Base-by-base conservation (phyloP, 2,888 invertebrate genomes). In the Heteropelma amictum region DNA sequence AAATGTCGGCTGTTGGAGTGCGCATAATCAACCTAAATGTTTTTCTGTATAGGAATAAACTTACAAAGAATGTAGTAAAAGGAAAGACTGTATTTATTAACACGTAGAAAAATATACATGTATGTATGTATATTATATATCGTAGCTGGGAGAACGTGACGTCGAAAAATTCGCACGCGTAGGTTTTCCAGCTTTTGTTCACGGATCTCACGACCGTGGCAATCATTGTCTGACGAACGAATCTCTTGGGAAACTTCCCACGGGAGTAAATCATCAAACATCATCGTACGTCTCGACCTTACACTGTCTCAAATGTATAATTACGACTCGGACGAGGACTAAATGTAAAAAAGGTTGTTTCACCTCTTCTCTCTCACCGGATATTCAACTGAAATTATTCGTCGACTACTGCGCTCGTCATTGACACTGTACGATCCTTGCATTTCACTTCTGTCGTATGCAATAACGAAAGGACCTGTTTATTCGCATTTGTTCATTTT, bases 161-260 rank as follows among this genome's bases (percentile, higher is more conserved):
- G 40, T 10, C 28, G 2, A 21, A 14, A 23, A 49, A 38, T 64
- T 64, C 51, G 65, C 58, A 58, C 45, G 58, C 21, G 23, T 19
- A 53, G n/a, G 23, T 67, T 42, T 33, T 45, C 28, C 19, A 42
- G 45, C 54, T 33, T 54, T 54, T 54, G 45, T 54, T 28, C 30
- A 23, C 40, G 61, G 12, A 19, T 56, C 68, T 47, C 76, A 58
- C 64, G 68, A 68, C 51, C 64, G 58, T 72, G 76, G 53, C 72
- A 73, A 77, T 70, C 67, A n/a, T n/a, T n/a, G 70, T 23, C 38
- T 47, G 38, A 47, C 28, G 38, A 28, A 45, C 26, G 51, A 45
- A 35, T 58, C 68, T 61, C 72, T 78, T 82, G 81, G 71, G 81
- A 84, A 83, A 60, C 69, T 84, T 84, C 81, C 77, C 84, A 82